Evolutionary conservation across 2,113 vertebrate species (phyloP).

Genomic region (Regulus satrapa): DNA sequence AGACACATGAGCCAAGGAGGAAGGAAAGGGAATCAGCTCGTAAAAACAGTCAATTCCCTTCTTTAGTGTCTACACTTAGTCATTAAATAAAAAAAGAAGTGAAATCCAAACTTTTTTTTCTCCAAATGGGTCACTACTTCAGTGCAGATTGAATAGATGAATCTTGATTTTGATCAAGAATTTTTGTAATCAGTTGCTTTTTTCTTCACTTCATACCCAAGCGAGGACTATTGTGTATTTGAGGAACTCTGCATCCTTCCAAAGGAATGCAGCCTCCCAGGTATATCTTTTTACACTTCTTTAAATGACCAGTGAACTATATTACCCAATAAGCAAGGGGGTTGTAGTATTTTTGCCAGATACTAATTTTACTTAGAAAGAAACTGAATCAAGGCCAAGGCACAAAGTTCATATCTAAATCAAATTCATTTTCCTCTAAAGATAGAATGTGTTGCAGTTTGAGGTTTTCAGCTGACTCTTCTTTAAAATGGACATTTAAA

Average conservation of each 20-base stretch:
- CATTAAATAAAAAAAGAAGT: conserved; percentile 74
- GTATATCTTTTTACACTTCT: conserved; percentile 33
- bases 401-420: conserved; percentile 35
- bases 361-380: conserved; percentile 26
- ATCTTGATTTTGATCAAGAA: conserved; percentile 43
- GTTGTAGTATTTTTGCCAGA: conserved; percentile 16
- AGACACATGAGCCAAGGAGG: conserved; percentile 69
- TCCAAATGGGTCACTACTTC: conserved; percentile 61
- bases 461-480: not conserved
- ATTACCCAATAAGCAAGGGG: conserved; percentile 21
- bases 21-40: conserved; percentile 69
- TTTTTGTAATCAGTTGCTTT: not conserved
- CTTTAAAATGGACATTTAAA: not conserved
- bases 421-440: conserved; percentile 11
- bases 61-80: conserved; percentile 71
- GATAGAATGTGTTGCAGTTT: not conserved
- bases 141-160: conserved; percentile 46
- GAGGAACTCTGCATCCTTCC: not conserved
- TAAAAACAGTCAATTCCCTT: conserved; percentile 76
- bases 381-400: not conserved
- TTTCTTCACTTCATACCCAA: not conserved
- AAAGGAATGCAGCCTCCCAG: conserved; percentile 2
- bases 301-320: not conserved
- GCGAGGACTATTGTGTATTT: not conserved
- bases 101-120: conserved; percentile 60